Conservation (phyloP, 1,140 invertebrate species). For the Lutraria rhynchaena region DNA sequence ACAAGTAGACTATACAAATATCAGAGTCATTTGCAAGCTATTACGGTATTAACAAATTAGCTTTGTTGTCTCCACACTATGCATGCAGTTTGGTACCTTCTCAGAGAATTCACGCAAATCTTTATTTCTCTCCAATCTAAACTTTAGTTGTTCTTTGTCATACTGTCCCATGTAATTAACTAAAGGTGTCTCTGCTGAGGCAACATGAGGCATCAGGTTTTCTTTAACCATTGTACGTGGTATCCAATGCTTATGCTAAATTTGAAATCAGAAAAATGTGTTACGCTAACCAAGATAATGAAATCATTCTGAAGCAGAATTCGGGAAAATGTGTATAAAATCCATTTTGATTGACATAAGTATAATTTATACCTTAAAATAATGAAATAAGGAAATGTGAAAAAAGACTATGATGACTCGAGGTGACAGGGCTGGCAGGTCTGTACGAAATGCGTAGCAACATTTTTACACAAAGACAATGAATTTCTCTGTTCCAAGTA, state of each 20-base stretch:
- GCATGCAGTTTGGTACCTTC: conserved; percentile 47
- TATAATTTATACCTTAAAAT: too few relatives aligned
- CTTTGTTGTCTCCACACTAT: not conserved
- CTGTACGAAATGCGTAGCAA: not conserved
- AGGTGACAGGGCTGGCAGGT: conserved; percentile 32
- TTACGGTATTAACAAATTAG: too few relatives aligned
- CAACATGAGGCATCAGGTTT: conserved; percentile 52
- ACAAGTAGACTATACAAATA: too few relatives aligned
- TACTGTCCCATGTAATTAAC: conserved; percentile 50
- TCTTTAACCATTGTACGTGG: conserved; percentile 43
- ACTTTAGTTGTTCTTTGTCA: conserved; percentile 38
- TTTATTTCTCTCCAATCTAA: conserved; percentile 42
- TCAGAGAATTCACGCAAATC: conserved; percentile 27
- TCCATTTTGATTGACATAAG: too few relatives aligned
- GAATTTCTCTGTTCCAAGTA: conserved; percentile 12
- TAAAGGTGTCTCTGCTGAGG: conserved; percentile 49
- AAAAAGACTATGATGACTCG: too few relatives aligned
- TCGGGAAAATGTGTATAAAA: too few relatives aligned
- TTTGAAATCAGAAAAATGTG: not conserved
- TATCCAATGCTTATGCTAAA: conserved; percentile 22
- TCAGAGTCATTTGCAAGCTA: too few relatives aligned
- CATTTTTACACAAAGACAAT: not conserved
- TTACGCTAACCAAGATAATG: too few relatives aligned
- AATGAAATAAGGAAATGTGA: too few relatives aligned
- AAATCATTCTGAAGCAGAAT: too few relatives aligned